A percentile compares a stretch with the other conserved stretches of the same genome.
These are phyloP conservation scores for Sinelater perroti DNA, from an alignment of 2,888 invertebrate genomes.

Conservation along the genomic window DNA sequence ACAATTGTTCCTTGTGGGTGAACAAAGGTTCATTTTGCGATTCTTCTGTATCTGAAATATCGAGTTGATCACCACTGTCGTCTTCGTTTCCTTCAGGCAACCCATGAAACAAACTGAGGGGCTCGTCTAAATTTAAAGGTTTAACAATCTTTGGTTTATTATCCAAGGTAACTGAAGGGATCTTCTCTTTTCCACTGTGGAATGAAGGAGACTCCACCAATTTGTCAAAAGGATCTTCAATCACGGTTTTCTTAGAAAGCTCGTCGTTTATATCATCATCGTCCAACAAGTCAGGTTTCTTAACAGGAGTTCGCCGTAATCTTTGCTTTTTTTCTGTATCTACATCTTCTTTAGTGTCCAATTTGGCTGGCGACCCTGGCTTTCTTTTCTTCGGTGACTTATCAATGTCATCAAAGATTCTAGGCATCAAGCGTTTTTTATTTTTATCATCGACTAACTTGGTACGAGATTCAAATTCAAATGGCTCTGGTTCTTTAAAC, in stretches of 20 bases:
- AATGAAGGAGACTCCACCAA: slow-evolving; percentile 64
- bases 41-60: slow-evolving; percentile 70
- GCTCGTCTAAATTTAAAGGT: slow-evolving; percentile 54
- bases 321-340: slow-evolving; percentile 45
- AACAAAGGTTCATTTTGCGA: slow-evolving; percentile 68
- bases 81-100: slow-evolving; percentile 59
- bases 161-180: slow-evolving; percentile 24
- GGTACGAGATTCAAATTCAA: slow-evolving; percentile 78
- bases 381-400: slow-evolving; percentile 56
- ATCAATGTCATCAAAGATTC: slow-evolving; percentile 56
- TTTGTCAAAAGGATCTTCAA: slow-evolving; percentile 64
- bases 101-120: slow-evolving; percentile 60
- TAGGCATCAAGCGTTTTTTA: slow-evolving; percentile 55
- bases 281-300: slow-evolving; percentile 38
- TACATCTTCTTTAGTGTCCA: slow-evolving; percentile 38
- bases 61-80: slow-evolving; percentile 67
- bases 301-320: slow-evolving; percentile 41
- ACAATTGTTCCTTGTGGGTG: slow-evolving; percentile 68
- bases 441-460: slow-evolving; percentile 53
- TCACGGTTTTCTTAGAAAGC: slow-evolving; percentile 42
- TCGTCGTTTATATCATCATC: slow-evolving; percentile 53
- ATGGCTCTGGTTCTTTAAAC: slow-evolving; percentile 89
- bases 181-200: slow-evolving; percentile 57
- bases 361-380: slow-evolving; percentile 42
- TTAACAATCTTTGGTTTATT: slow-evolving; percentile 46